phyloP scores from a whole-genome alignment of 2,888 invertebrate genomes.

The Drosophila prostipennis region DNA sequence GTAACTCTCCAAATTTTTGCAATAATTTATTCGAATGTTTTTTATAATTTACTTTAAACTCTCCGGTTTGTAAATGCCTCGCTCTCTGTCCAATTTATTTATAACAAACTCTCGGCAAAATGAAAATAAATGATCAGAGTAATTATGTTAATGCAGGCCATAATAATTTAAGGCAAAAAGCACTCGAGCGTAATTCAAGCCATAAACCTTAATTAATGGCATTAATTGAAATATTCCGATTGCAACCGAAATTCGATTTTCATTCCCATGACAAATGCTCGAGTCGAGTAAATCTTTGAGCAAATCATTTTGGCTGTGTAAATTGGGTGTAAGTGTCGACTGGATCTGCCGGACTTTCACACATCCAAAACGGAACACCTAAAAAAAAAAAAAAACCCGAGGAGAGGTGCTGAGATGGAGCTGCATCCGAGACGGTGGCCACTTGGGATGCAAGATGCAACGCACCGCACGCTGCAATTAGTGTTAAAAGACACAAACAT shows the following conservation, averaged over 20 bases:
- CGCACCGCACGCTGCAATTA: constrained; percentile 62
- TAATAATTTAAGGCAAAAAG: constrained; percentile 30
- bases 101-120: constrained; percentile 13
- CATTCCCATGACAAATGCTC: constrained; percentile 29
- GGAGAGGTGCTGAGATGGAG: constrained; percentile 4
- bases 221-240: constrained; percentile 39
- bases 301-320: constrained; percentile 31
- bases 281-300: constrained; percentile 24
- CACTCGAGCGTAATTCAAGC: constrained; percentile 22
- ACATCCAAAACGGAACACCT: constrained; percentile 14
- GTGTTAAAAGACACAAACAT: constrained; percentile 73
- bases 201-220: constrained; percentile 30
- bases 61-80: neutral
- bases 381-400: neutral
- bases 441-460: constrained; percentile 39
- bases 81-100: constrained; percentile 1
- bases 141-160: constrained; percentile 35
- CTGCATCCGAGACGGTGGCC: constrained; percentile 23
- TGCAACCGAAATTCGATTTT: constrained; percentile 20
- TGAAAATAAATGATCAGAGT: constrained; percentile 35
- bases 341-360: constrained; percentile 25
- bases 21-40: constrained; percentile 1
- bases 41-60: constrained; percentile 3
- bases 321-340: constrained; percentile 25
- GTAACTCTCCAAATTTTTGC: neutral